Conservation (phyloP, 2,888 invertebrate genomes). For the Lymantria monacha region DNA sequence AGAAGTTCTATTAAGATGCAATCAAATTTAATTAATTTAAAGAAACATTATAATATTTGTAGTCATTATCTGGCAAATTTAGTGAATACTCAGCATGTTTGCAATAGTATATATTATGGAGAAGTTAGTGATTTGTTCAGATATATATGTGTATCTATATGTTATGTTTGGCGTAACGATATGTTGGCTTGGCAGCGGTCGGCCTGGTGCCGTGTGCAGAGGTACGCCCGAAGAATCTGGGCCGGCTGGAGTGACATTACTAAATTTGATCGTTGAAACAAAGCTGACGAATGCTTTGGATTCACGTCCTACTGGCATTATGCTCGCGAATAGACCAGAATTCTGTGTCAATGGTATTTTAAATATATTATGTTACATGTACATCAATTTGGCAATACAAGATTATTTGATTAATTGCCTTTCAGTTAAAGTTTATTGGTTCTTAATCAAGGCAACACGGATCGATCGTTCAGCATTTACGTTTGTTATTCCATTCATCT, state of each 20-base stretch:
- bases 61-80: constrained; percentile 9
- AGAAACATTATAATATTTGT: neutral
- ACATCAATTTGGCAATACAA: constrained; percentile 13
- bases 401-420: constrained; percentile 11
- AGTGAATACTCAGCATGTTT: constrained; percentile 34
- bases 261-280: constrained; percentile 77
- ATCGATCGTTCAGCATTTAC: constrained; percentile 27
- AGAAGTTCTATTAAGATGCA: constrained; percentile 7
- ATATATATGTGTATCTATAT: constrained; percentile 70
- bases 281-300: constrained; percentile 63
- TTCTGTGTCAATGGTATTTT: constrained; percentile 31
- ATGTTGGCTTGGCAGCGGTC: constrained; percentile 69
- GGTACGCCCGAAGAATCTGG: constrained; percentile 72
- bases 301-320: constrained; percentile 44
- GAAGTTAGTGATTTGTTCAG: constrained; percentile 61
- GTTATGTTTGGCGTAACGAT: constrained; percentile 55
- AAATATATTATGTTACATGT: constrained; percentile 14
- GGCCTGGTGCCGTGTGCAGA: constrained; percentile 76
- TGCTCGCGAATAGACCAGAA: constrained; percentile 14
- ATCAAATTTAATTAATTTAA: constrained; percentile 8
- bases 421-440: constrained; percentile 21
- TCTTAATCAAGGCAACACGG: constrained; percentile 29
- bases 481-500: constrained; percentile 20
- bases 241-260: constrained; percentile 81
- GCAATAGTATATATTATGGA: constrained; percentile 56